Percentiles rank a stretch among this genome's conserved stretches.
Evolutionary conservation across 2,888 invertebrate genomes (phyloP).

Genomic region (Nemapogon koenigi): DNA sequence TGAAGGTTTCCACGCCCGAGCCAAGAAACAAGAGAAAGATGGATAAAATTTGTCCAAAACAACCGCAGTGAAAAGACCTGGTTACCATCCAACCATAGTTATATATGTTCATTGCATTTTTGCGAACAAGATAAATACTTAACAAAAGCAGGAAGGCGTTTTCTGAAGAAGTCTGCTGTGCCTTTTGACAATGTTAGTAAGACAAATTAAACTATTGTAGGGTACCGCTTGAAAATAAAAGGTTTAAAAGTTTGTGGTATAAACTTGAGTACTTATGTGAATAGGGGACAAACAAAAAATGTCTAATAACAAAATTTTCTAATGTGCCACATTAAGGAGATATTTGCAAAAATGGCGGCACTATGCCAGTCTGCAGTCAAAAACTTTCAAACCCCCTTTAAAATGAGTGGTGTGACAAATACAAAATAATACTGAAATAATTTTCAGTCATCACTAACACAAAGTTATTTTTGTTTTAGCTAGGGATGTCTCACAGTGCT

Average conservation of each 20-base stretch:
- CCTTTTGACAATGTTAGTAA: conserved; percentile 18
- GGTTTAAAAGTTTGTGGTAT: no score
- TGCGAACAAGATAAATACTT: conserved; percentile 15
- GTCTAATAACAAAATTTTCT: no score
- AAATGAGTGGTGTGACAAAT: no score
- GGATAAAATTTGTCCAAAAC: conserved; percentile 16
- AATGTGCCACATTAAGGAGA: no score
- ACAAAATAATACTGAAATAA: no score
- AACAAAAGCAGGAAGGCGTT: conserved; percentile 16
- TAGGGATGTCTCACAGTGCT: background rate
- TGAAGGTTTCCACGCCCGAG: conserved; percentile 13
- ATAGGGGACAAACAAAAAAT: no score
- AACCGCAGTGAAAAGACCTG: conserved; percentile 16
- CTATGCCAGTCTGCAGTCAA: no score
- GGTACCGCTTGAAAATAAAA: background rate
- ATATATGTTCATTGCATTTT: conserved; percentile 17
- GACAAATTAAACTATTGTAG: background rate
- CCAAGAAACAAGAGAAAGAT: conserved; percentile 14
- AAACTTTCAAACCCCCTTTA: no score
- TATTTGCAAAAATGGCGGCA: no score
- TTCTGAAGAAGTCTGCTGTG: conserved; percentile 16
- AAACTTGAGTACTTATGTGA: no score
- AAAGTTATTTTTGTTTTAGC: background rate
- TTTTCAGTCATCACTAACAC: conserved; percentile 1
- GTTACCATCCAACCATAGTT: conserved; percentile 15